Conservation (phyloP, 2,888 invertebrate genomes). For the Endomychus coccineus region DNA sequence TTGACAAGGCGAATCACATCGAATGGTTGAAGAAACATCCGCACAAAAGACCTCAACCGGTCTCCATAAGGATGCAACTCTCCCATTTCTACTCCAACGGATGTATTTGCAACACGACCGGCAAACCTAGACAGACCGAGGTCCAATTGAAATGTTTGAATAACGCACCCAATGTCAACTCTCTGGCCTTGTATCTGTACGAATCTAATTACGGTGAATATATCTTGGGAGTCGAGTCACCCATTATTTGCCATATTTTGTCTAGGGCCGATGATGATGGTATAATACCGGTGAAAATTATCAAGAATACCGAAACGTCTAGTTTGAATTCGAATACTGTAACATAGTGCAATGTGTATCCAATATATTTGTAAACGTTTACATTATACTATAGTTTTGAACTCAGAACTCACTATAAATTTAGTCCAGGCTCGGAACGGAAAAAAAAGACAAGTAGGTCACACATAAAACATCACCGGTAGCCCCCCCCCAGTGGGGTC, state of each 20-base stretch:
- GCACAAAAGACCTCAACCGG: constrained; percentile 68
- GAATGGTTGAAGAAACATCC: constrained; percentile 78
- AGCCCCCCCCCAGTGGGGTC: too few relatives aligned
- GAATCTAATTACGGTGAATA: constrained; percentile 94
- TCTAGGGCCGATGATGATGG: constrained; percentile 76
- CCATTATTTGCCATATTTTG: constrained; percentile 78
- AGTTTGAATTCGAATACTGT: too few relatives aligned
- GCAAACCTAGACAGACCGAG: constrained; percentile 73
- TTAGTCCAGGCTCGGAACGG: too few relatives aligned
- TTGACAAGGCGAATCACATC: constrained; percentile 69
- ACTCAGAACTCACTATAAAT: too few relatives aligned
- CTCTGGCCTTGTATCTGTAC: constrained; percentile 78
- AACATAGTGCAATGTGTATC: too few relatives aligned
- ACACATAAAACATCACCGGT: too few relatives aligned
- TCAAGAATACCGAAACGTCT: too few relatives aligned
- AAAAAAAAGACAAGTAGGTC: too few relatives aligned
- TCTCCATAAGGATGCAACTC: constrained; percentile 58
- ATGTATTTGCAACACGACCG: constrained; percentile 77
- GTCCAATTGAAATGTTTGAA: constrained; percentile 73
- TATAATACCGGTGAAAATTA: constrained; percentile 44
- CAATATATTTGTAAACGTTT: too few relatives aligned
- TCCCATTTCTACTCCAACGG: constrained; percentile 86
- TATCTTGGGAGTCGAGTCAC: constrained; percentile 86
- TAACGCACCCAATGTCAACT: constrained; percentile 63
- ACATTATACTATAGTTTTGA: too few relatives aligned